Conservation (phyloP, 2,797 vertebrate species). For the Acipenser transmontanus region DNA sequence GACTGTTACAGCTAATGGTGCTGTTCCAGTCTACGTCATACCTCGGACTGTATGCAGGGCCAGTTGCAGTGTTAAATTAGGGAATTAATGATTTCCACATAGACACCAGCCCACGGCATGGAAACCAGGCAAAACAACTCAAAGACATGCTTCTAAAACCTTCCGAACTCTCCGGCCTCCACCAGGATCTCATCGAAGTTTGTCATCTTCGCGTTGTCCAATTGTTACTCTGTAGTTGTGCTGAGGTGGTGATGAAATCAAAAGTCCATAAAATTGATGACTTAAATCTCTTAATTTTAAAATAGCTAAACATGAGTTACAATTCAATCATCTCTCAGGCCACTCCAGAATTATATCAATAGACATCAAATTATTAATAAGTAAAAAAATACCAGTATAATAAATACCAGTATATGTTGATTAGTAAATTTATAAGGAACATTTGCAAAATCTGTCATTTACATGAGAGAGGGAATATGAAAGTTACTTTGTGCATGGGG, state of each 20-base stretch:
- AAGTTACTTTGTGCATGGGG: too few relatives aligned
- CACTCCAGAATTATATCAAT: too few relatives aligned
- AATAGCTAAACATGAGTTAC: constrained; percentile 28
- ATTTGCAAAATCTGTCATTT: too few relatives aligned
- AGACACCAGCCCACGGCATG: constrained; percentile 77
- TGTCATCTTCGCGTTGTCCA: constrained; percentile 59
- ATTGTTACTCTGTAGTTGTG: not conserved
- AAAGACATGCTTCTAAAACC: constrained; percentile 76
- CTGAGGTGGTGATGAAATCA: constrained; percentile 27
- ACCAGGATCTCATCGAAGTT: constrained; percentile 81
- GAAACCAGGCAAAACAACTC: constrained; percentile 75
- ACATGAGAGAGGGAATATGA: too few relatives aligned
- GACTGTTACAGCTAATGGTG: constrained; percentile 53
- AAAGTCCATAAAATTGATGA: constrained; percentile 42
- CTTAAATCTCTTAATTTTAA: constrained; percentile 15
- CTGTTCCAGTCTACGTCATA: constrained; percentile 67
- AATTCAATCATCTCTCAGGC: too few relatives aligned
- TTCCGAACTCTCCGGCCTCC: constrained; percentile 79
- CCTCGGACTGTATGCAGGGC: constrained; percentile 39
- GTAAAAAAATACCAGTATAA: too few relatives aligned
- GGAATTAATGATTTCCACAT: constrained; percentile 73
- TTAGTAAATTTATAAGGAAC: too few relatives aligned
- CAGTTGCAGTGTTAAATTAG: constrained; percentile 33
- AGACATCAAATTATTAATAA: too few relatives aligned
- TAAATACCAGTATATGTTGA: too few relatives aligned